Conservation (phyloP, 2,113 vertebrate genomes). For the Prunella himalayana region DNA sequence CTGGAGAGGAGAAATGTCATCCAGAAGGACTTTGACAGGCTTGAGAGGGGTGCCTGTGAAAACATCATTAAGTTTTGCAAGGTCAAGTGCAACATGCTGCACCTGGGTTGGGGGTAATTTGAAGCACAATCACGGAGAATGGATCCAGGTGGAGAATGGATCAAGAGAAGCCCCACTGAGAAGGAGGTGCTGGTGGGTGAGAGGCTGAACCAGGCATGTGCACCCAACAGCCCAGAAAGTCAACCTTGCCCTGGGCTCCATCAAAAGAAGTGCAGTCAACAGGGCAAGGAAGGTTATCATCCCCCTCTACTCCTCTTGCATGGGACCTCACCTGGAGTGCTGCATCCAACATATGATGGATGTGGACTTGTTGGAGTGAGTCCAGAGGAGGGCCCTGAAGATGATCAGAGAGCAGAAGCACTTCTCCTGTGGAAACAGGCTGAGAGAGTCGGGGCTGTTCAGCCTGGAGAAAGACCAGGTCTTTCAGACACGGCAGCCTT, state of each 20-base stretch:
- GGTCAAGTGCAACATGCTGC: not conserved
- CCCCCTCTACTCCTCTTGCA: not conserved
- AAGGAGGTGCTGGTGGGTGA: not conserved
- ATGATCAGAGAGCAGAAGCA: not conserved
- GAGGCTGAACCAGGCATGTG: not conserved
- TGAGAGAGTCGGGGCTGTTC: not conserved
- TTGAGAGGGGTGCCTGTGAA: fast-evolving
- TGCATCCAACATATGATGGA: fast-evolving
- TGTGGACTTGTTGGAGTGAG: not conserved
- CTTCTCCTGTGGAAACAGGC: not conserved
- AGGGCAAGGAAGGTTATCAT: not conserved
- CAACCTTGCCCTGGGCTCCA: not conserved
- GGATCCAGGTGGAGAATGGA: not conserved
- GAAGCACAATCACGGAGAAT: not conserved
- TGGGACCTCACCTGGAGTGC: not conserved
- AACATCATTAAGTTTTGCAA: not conserved
- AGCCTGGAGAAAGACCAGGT: not conserved
- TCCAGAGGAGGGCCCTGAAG: not conserved
- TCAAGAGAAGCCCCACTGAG: fast-evolving
- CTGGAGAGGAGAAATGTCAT: not conserved
- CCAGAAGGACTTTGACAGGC: not conserved
- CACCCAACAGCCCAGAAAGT: not conserved
- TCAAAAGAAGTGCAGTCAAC: not conserved
- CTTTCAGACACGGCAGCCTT: not conserved
- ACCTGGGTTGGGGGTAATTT: not conserved